Conservation (phyloP, 2,113 vertebrate genomes). For the Gadus macrocephalus region DNA sequence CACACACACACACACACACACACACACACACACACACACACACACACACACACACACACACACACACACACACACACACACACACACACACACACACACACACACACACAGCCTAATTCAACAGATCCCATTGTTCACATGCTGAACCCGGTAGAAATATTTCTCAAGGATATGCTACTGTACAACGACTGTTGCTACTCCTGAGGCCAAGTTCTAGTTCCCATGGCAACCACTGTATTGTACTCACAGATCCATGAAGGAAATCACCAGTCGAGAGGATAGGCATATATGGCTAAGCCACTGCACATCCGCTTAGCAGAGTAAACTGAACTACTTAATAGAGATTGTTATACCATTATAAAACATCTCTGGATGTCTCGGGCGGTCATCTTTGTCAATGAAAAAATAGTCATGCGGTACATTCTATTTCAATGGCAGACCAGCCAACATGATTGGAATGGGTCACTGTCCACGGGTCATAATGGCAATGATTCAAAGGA, state of each 20-base stretch:
- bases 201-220: conserved; percentile 55
- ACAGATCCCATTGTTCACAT: conserved; percentile 40
- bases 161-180: conserved; percentile 49
- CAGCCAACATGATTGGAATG: no score
- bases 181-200: conserved; percentile 51
- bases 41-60: conserved; percentile 14
- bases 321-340: not conserved
- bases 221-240: conserved; percentile 57
- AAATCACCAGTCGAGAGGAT: conserved; percentile 45
- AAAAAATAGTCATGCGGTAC: not conserved
- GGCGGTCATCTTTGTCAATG: not conserved
- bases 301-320: conserved; percentile 32
- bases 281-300: conserved; percentile 24
- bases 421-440: not conserved
- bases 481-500: not conserved
- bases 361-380: not conserved
- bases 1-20: conserved; percentile 12
- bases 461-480: no score
- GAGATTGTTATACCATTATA: not conserved
- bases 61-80: conserved; percentile 13
- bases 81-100: conserved; percentile 10
- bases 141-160: conserved; percentile 48
- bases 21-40: conserved; percentile 8
- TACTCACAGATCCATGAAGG: conserved; percentile 54
- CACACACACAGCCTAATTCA: conserved; percentile 38